Conservation (phyloP, 2,797 vertebrate genomes). For the Trichosurus vulpecula region DNA sequence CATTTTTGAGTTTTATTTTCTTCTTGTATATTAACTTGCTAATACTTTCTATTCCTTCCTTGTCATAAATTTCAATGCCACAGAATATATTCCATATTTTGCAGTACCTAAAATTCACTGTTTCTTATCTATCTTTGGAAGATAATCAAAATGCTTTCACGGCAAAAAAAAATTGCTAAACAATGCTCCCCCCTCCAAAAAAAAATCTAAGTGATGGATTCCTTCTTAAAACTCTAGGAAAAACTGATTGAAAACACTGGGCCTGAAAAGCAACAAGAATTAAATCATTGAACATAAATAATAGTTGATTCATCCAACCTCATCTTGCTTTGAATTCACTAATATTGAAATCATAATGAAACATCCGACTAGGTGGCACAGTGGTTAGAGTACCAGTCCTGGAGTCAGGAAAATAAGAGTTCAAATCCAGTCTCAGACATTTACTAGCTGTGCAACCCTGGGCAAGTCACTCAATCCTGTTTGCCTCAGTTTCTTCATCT, state of each 20-base stretch:
- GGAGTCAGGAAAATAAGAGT: background rate
- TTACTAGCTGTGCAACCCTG: background rate
- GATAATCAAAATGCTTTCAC: constrained; percentile 72
- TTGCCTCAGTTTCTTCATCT: background rate
- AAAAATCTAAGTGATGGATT: constrained; percentile 66
- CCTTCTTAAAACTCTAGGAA: constrained; percentile 61
- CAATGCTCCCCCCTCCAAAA: constrained; percentile 29
- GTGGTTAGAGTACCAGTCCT: background rate
- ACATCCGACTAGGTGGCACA: background rate
- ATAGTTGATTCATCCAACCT: background rate
- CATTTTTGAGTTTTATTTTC: constrained; percentile 70
- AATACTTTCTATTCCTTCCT: constrained; percentile 62
- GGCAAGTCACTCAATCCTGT: background rate
- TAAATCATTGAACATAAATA: constrained; percentile 30
- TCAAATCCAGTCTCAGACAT: background rate
- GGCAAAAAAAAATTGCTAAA: constrained; percentile 57
- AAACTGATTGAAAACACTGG: constrained; percentile 51
- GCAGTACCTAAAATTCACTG: constrained; percentile 55
- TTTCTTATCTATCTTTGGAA: constrained; percentile 71
- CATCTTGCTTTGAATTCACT: constrained; percentile 24
- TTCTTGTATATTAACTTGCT: constrained; percentile 67
- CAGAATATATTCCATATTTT: constrained; percentile 44
- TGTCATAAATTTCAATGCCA: constrained; percentile 64
- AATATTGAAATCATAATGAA: constrained; percentile 11
- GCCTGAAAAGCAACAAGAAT: constrained; percentile 53